Percentiles rank a stretch among this genome's conserved stretches.
These are phyloP conservation scores for Centroberyx gerrardi DNA, from an alignment of 2,797 vertebrate species.

Conservation along the genomic window DNA sequence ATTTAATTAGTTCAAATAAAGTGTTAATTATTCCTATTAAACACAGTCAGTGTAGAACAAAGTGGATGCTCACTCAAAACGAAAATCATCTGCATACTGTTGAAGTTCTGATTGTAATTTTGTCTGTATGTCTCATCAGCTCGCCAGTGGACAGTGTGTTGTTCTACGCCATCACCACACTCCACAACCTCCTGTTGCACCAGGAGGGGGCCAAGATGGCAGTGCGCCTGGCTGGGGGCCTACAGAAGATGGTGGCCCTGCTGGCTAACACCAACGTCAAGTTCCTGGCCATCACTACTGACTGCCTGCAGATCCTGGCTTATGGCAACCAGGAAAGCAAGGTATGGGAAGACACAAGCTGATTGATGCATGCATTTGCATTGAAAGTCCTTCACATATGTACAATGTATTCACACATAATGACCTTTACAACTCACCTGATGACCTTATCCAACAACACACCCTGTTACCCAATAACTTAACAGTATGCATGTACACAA, in stretches of 20 bases:
- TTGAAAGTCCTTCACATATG: background rate
- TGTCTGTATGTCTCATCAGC: slow-evolving; percentile 73
- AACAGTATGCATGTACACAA: slow-evolving; percentile 2
- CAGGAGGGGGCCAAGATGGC: slow-evolving; percentile 99
- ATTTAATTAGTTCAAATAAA: too few species aligned
- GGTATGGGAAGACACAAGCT: slow-evolving; percentile 78
- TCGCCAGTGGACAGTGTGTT: slow-evolving; percentile 98
- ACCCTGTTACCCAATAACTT: too few species aligned
- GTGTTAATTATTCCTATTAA: background rate
- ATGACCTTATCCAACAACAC: too few species aligned
- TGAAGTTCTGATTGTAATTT: background rate
- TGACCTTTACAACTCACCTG: too few species aligned
- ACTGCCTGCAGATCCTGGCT: slow-evolving; percentile 98
- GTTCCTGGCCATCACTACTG: slow-evolving; percentile 98
- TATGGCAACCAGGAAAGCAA: slow-evolving; percentile 99
- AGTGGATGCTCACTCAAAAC: background rate
- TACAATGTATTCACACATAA: too few species aligned
- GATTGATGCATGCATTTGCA: background rate
- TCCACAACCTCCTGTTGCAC: slow-evolving; percentile 97
- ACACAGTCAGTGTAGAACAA: background rate
- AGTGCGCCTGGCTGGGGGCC: slow-evolving; percentile 95
- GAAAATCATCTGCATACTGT: background rate
- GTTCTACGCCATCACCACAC: slow-evolving; percentile 98
- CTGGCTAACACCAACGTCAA: slow-evolving; percentile 99
- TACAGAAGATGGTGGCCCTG: slow-evolving; percentile 99